Conservation (phyloP, 2,113 vertebrate genomes). For the Phyllostomus hastatus region DNA sequence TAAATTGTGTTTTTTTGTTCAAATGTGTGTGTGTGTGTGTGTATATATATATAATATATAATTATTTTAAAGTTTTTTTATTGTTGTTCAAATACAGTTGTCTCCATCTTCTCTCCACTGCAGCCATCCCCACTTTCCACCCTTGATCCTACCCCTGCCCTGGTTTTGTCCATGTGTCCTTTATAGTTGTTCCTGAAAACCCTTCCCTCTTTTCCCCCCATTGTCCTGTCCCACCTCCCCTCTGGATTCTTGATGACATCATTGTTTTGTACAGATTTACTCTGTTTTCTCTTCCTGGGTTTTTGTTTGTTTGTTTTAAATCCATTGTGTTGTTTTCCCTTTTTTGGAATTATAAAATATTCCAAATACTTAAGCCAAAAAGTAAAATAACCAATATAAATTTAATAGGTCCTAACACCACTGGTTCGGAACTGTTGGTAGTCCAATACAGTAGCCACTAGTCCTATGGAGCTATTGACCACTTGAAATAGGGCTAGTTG, state of each 20-base stretch:
- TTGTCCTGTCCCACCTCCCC: no score
- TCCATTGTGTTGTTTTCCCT: neutral
- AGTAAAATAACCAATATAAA: neutral
- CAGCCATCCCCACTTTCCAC: no score
- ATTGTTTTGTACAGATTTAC: constrained; percentile 19
- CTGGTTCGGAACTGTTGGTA: neutral
- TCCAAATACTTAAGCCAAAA: constrained; percentile 32
- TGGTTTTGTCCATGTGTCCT: no score
- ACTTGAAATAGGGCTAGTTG: neutral
- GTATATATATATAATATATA: no score
- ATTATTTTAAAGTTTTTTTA: no score
- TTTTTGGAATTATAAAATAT: constrained; percentile 43
- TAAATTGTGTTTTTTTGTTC: neutral
- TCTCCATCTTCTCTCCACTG: no score
- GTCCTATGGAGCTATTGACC: neutral
- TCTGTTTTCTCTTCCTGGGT: neutral
- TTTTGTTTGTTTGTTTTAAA: neutral
- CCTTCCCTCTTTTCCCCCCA: no score
- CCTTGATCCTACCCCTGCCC: no score
- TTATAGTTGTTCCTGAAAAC: no score
- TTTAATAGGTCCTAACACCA: neutral
- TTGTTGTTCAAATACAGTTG: no score
- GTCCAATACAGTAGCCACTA: neutral
- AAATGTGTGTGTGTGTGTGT: no score
- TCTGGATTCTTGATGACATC: neutral